These are phyloP conservation scores for Ichneumoninae sp. DNA, from an alignment of 2,888 invertebrate genomes.

Conservation along the genomic window DNA sequence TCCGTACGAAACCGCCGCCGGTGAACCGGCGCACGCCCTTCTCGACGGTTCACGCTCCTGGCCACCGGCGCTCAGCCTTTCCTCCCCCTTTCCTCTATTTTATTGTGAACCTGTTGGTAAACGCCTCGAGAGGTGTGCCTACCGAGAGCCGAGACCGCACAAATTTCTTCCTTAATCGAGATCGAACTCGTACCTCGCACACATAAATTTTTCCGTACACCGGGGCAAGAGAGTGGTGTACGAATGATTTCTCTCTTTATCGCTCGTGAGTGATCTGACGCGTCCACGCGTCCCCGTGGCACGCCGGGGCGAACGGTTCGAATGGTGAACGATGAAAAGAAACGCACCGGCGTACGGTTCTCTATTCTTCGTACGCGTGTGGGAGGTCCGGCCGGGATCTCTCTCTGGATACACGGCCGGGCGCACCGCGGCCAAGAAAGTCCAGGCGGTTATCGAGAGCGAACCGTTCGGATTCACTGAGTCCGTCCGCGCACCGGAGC, in stretches of 20 bases:
- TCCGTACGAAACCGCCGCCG: slow-evolving; percentile 14
- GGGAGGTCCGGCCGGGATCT: slow-evolving; percentile 57
- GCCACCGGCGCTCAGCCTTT: slow-evolving; percentile 11
- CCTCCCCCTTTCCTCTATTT: slow-evolving; percentile 35
- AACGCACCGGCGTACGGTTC: slow-evolving; percentile 51
- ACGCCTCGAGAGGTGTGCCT: slow-evolving; percentile 40
- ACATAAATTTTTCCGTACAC: background rate
- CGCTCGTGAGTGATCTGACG: slow-evolving; percentile 63
- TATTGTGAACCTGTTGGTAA: slow-evolving; percentile 40
- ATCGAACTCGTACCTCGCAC: slow-evolving; percentile 3
- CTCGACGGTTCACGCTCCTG: slow-evolving; percentile 15
- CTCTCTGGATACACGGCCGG: slow-evolving; percentile 23
- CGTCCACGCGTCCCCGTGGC: slow-evolving; percentile 56
- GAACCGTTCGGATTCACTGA: slow-evolving; percentile 66
- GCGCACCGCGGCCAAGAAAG: slow-evolving; percentile 45
- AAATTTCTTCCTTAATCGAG: slow-evolving; percentile 43
- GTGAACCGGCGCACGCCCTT: slow-evolving; percentile 38
- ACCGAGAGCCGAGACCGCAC: slow-evolving; percentile 21
- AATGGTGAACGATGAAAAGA: slow-evolving; percentile 37
- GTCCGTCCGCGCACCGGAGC: slow-evolving; percentile 58
- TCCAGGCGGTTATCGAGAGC: slow-evolving; percentile 62
- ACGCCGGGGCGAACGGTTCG: slow-evolving; percentile 30
- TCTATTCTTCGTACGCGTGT: slow-evolving; percentile 62
- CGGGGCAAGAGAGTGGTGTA: background rate
- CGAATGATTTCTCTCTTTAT: slow-evolving; percentile 65